Evolutionary conservation across 2,888 invertebrate species (phyloP).

Genomic region (Petrophora chlorosata): DNA sequence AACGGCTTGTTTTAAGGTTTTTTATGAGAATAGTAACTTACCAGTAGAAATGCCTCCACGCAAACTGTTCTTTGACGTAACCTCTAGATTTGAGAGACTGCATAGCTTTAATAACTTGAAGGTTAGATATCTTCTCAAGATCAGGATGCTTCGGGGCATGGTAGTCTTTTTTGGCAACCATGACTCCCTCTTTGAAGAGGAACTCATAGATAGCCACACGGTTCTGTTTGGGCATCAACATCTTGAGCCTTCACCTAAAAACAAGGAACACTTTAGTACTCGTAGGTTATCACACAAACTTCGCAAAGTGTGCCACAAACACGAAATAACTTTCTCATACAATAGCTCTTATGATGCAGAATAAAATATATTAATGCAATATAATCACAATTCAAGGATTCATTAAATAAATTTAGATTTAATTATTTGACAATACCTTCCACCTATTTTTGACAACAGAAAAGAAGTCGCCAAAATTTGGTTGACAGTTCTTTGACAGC

Average conservation of each 20-base stretch:
- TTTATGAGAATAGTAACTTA: constrained; percentile 52
- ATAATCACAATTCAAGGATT: constrained; percentile 35
- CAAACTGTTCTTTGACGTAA: constrained; percentile 99
- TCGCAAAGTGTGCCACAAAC: constrained; percentile 24
- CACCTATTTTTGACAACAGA: constrained; percentile 54
- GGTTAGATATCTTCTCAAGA: constrained; percentile 96
- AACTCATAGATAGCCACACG: constrained; percentile 98
- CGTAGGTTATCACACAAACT: constrained; percentile 49
- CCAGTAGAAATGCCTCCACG: constrained; percentile 99
- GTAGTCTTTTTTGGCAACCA: constrained; percentile 99
- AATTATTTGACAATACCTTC: constrained; percentile 45
- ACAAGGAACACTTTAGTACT: constrained; percentile 51
- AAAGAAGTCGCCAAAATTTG: constrained; percentile 34
- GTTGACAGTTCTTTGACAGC: constrained; percentile 23
- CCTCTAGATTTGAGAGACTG: constrained; percentile 98
- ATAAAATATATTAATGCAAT: constrained; percentile 11
- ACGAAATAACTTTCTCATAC: constrained; percentile 38
- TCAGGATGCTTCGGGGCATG: constrained; percentile 99
- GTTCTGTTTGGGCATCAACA: constrained; percentile 99
- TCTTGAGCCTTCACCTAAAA: constrained; percentile 86
- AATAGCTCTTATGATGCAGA: neutral
- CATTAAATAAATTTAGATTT: constrained; percentile 43
- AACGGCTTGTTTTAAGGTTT: neutral
- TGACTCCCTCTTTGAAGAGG: constrained; percentile 99
- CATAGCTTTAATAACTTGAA: constrained; percentile 99